phyloP scores from a whole-genome alignment of 2,113 vertebrate species.

The Xiphophorus couchianus region DNA sequence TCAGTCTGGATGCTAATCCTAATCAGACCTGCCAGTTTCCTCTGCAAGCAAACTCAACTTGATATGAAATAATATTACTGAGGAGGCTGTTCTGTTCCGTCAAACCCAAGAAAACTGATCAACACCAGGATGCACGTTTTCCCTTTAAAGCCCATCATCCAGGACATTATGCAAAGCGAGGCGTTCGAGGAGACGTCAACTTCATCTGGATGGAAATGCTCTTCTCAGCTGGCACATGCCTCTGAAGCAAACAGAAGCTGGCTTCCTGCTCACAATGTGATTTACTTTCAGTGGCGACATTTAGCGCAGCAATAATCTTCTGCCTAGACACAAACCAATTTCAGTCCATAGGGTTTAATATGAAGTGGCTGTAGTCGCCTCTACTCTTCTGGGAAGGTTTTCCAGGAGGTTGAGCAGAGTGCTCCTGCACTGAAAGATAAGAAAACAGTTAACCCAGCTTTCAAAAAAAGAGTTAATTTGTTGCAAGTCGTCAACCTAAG shows the following conservation, averaged over 20 bases:
- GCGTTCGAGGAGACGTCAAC: slow-evolving; percentile 27
- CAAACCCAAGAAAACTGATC: slow-evolving; percentile 27
- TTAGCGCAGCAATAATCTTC: slow-evolving; percentile 30
- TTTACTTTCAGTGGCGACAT: slow-evolving; percentile 38
- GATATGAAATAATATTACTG: slow-evolving; percentile 18
- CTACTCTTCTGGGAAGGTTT: too few relatives aligned
- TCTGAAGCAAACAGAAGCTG: background rate
- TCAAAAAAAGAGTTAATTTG: too few relatives aligned
- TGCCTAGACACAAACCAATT: background rate
- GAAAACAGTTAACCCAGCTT: too few relatives aligned
- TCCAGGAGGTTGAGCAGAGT: background rate
- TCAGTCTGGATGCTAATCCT: slow-evolving; percentile 38
- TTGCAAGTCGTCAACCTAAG: too few relatives aligned
- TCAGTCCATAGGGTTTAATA: background rate
- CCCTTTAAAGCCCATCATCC: slow-evolving; percentile 31
- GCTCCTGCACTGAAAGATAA: background rate
- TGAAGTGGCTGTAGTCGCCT: background rate
- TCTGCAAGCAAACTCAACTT: slow-evolving; percentile 1
- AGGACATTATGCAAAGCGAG: slow-evolving; percentile 44
- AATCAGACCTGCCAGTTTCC: slow-evolving; percentile 28
- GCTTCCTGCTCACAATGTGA: slow-evolving; percentile 29
- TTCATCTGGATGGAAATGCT: slow-evolving; percentile 60
- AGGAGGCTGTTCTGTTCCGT: slow-evolving; percentile 20
- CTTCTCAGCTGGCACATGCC: background rate
- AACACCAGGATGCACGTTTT: slow-evolving; percentile 27